A percentile compares a stretch with the other conserved stretches of the same genome.
Conservation (phyloP, 2,888 invertebrate genomes). For the Rhorus exstirpatorius region DNA sequence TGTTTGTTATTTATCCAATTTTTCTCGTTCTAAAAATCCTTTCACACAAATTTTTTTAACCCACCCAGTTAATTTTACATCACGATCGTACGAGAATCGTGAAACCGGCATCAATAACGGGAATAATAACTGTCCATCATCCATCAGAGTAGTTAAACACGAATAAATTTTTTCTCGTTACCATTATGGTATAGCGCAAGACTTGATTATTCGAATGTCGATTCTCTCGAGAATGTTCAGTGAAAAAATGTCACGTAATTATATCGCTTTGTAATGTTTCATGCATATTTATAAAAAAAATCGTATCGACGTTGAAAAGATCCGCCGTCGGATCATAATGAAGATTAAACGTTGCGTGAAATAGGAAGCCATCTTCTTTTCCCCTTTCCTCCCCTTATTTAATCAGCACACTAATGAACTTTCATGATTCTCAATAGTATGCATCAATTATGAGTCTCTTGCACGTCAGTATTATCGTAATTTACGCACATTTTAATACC, state of each 20-base stretch:
- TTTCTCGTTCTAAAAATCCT: too few relatives aligned
- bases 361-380: background rate
- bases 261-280: background rate
- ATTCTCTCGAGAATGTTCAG: background rate
- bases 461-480: background rate
- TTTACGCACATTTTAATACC: constrained; percentile 17
- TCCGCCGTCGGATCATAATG: background rate
- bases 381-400: too few relatives aligned
- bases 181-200: background rate
- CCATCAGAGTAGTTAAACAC: background rate
- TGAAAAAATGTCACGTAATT: too few relatives aligned
- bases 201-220: background rate
- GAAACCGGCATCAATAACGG: constrained; percentile 50
- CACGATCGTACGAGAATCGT: background rate
- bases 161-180: constrained; percentile 6
- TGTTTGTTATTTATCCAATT: too few relatives aligned
- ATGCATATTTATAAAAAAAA: too few relatives aligned
- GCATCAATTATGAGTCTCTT: too few relatives aligned
- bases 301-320: background rate
- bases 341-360: background rate
- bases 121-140: constrained; percentile 13
- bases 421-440: too few relatives aligned
- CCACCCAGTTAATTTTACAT: background rate
- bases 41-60: too few relatives aligned
- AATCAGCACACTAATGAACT: too few relatives aligned